Percentiles rank a stretch among this genome's conserved stretches.
Conservation (phyloP, 2,797 vertebrate genomes). For the Chelon labrosus region DNA sequence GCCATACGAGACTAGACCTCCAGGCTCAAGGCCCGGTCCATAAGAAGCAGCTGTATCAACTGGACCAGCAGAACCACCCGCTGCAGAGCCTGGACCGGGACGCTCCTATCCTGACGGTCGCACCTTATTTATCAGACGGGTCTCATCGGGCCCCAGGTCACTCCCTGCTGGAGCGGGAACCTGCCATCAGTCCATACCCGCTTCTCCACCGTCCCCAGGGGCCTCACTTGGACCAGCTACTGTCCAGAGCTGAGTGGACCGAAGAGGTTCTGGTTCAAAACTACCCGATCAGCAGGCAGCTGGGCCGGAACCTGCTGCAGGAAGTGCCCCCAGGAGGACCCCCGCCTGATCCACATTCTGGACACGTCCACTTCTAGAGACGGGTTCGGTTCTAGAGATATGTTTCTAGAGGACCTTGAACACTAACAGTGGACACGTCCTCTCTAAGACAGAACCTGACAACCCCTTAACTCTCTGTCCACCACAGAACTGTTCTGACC, state of each 20-base stretch:
- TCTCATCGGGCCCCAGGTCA: constrained; percentile 25
- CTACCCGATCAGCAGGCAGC: constrained; percentile 43
- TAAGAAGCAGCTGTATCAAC: constrained; percentile 59
- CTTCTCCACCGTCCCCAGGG: constrained; percentile 42
- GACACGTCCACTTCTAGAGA: constrained; percentile 56
- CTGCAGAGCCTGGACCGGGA: constrained; percentile 47
- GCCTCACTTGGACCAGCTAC: constrained; percentile 62
- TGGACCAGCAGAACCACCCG: constrained; percentile 51
- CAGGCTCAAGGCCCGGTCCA: constrained; percentile 41
- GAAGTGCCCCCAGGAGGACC: constrained; percentile 24
- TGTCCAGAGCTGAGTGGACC: constrained; percentile 56
- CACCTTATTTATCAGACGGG: constrained; percentile 46
- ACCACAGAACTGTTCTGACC: no score
- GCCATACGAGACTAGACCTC: constrained; percentile 23
- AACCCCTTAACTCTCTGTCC: background rate
- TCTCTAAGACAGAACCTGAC: no score
- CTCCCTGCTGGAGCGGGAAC: constrained; percentile 48
- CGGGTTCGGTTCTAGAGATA: no score
- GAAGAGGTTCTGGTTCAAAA: constrained; percentile 52
- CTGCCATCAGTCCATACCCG: constrained; percentile 33
- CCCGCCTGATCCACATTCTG: constrained; percentile 7
- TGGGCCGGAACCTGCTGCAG: constrained; percentile 46
- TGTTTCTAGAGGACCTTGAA: no score
- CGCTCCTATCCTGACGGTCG: background rate
- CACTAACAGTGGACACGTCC: no score